A percentile compares a stretch with the other conserved stretches of the same genome.
Evolutionary conservation across 1,140 invertebrate genomes (phyloP).

Genomic region (Sipha flava): DNA sequence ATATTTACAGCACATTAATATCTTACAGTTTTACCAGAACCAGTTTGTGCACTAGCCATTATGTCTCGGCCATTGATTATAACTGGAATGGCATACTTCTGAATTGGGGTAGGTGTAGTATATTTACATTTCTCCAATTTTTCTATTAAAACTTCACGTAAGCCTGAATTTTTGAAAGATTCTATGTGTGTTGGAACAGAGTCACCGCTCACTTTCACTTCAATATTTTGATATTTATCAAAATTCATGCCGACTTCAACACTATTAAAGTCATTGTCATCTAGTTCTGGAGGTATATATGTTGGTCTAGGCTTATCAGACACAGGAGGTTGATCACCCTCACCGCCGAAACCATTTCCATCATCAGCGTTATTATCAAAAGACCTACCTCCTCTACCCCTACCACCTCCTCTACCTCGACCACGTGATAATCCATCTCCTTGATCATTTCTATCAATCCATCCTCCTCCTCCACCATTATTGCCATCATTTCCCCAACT

Average conservation of each 20-base stretch:
- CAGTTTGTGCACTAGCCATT: conserved; percentile 97
- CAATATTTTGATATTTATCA: conserved; percentile 42
- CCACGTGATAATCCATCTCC: neutral
- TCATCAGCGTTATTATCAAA: neutral
- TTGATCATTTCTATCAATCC: neutral
- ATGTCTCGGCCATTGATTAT: conserved; percentile 70
- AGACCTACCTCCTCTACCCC: neutral
- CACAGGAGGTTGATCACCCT: neutral
- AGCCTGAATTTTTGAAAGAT: conserved; percentile 60
- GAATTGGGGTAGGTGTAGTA: conserved; percentile 81
- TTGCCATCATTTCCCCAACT: neutral
- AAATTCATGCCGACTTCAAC: conserved; percentile 82
- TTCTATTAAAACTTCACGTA: conserved; percentile 58
- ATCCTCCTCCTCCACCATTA: neutral
- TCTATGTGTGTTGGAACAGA: conserved; percentile 55
- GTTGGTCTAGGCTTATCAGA: conserved; percentile 18
- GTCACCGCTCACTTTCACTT: conserved; percentile 53
- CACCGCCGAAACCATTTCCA: neutral
- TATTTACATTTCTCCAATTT: conserved; percentile 80
- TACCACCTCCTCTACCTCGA: neutral
- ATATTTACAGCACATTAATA: neutral
- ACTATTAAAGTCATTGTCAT: conserved; percentile 56
- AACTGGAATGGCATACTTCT: conserved; percentile 80
- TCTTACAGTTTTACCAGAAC: conserved; percentile 83
- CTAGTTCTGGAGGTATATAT: conserved; percentile 74